Evolutionary conservation across 2,797 vertebrate species (phyloP).

Genomic region (Threskiornis aethiopicus): DNA sequence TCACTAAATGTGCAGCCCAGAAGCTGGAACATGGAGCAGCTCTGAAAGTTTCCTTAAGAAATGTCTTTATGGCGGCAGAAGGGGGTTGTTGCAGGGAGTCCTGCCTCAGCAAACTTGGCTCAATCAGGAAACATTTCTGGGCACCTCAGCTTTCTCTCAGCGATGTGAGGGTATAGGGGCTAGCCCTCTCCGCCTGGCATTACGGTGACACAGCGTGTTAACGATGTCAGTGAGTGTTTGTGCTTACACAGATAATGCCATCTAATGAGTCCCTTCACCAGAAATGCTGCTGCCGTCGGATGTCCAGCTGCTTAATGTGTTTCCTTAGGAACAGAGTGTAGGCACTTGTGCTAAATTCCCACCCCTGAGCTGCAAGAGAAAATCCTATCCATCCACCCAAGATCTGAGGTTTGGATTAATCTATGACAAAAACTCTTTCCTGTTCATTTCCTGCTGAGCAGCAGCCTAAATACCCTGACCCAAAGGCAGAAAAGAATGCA

Average conservation of each 20-base stretch:
- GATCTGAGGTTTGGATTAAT: constrained; percentile 12
- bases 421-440: constrained; percentile 35
- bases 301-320: neutral
- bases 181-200: neutral
- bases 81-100: neutral
- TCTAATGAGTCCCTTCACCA: neutral
- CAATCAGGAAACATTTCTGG: neutral
- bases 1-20: neutral
- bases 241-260: neutral
- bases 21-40: neutral
- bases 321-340: neutral
- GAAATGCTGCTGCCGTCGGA: neutral
- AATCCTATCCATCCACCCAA: neutral
- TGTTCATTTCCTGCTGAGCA: constrained; percentile 43
- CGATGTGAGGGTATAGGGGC: neutral
- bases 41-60: neutral
- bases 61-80: neutral
- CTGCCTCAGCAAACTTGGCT: neutral
- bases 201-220: neutral
- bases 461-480: neutral
- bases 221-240: neutral
- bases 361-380: neutral
- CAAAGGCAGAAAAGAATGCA: constrained; percentile 43
- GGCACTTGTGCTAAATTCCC: neutral
- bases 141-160: neutral